These are phyloP conservation scores for Bombyx mandarina DNA, from an alignment of 1,140 invertebrate genomes.

Conservation along the genomic window DNA sequence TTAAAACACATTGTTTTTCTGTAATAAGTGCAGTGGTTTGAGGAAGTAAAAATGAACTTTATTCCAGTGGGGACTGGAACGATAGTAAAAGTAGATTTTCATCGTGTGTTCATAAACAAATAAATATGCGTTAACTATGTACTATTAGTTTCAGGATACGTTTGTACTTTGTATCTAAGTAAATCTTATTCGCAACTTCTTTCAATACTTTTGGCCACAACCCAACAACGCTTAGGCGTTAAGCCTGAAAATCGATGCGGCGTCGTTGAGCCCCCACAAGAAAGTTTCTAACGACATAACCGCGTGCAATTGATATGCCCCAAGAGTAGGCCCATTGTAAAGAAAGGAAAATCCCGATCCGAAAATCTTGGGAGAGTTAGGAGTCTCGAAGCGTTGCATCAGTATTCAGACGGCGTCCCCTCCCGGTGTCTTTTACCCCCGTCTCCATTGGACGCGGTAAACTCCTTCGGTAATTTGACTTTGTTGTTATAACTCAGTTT, in stretches of 20 bases:
- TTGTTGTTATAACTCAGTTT: constrained; percentile 71
- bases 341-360: constrained; percentile 69
- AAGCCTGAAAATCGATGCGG: constrained; percentile 60
- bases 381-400: constrained; percentile 43
- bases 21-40: too few relatives aligned
- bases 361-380: constrained; percentile 68
- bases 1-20: too few relatives aligned
- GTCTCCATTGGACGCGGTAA: constrained; percentile 42
- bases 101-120: too few relatives aligned
- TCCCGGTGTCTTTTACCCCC: constrained; percentile 48
- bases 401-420: constrained; percentile 50
- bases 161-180: too few relatives aligned
- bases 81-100: too few relatives aligned
- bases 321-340: constrained; percentile 69
- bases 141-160: too few relatives aligned
- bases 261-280: constrained; percentile 35
- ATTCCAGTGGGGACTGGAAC: too few relatives aligned
- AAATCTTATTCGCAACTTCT: too few relatives aligned
- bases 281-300: constrained; percentile 71
- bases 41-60: too few relatives aligned
- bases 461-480: constrained; percentile 69
- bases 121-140: too few relatives aligned
- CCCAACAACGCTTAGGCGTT: constrained; percentile 19
- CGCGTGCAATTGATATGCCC: constrained; percentile 70
- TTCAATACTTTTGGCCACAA: too few relatives aligned